These are phyloP conservation scores for Forbesichthys agassizii DNA, from an alignment of 2,113 vertebrate species.

Conservation along the genomic window DNA sequence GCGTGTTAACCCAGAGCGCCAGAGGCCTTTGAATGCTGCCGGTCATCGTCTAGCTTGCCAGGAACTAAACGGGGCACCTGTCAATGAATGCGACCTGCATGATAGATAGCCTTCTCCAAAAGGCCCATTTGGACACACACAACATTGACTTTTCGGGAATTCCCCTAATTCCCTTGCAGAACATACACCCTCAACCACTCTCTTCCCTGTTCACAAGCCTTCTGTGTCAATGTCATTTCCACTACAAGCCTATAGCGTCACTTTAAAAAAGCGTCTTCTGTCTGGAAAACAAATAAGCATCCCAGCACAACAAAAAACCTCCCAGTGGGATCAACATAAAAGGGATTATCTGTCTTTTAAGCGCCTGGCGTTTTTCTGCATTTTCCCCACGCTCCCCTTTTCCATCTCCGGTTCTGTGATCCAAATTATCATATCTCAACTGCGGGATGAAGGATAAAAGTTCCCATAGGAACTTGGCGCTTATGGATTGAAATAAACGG, in stretches of 20 bases:
- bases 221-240: slow-evolving; percentile 50
- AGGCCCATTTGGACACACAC: slow-evolving; percentile 41
- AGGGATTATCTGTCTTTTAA: slow-evolving; percentile 74
- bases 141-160: slow-evolving; percentile 45
- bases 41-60: slow-evolving; percentile 49
- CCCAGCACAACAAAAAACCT: slow-evolving; percentile 54
- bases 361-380: slow-evolving; percentile 54
- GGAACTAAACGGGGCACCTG: slow-evolving; percentile 57
- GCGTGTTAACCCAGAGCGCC: too few relatives aligned
- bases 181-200: slow-evolving; percentile 38
- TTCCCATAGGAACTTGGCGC: slow-evolving; percentile 59
- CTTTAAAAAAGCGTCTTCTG: slow-evolving; percentile 44
- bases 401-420: slow-evolving; percentile 60
- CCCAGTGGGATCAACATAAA: slow-evolving; percentile 60
- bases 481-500: slow-evolving; percentile 54
- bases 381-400: slow-evolving; percentile 14
- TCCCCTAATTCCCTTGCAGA: slow-evolving; percentile 33
- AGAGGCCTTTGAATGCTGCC: slow-evolving; percentile 9
- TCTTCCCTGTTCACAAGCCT: slow-evolving; percentile 49
- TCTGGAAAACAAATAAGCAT: slow-evolving; percentile 66
- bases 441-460: slow-evolving; percentile 63
- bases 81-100: slow-evolving; percentile 53
- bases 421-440: slow-evolving; percentile 72
- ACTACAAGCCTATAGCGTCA: slow-evolving; percentile 33
- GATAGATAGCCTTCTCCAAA: slow-evolving; percentile 54